phyloP scores from a whole-genome alignment of 1,140 invertebrate species.

The Lucilia sericata region DNA sequence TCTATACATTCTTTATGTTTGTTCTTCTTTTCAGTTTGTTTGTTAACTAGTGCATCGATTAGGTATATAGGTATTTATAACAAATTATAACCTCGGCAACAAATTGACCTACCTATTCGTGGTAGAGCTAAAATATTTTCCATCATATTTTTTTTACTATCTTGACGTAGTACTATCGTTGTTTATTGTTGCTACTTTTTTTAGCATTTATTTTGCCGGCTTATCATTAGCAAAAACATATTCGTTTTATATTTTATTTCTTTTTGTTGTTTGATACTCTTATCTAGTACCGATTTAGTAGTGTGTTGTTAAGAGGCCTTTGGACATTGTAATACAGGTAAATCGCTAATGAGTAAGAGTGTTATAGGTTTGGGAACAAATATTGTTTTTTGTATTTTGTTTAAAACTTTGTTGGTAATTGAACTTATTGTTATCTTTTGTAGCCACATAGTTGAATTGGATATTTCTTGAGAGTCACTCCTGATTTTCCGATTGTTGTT shows the following conservation, averaged over 20 bases:
- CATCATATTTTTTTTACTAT: not conserved
- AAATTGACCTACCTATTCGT: slow-evolving; percentile 23
- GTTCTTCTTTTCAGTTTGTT: not conserved
- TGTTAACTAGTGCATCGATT: slow-evolving; percentile 16
- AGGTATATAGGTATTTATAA: too few species aligned
- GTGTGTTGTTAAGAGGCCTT: not conserved
- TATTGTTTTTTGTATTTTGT: too few species aligned
- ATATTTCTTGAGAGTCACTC: too few species aligned
- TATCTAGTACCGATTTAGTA: not conserved
- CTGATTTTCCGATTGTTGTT: too few species aligned
- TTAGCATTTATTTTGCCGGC: not conserved
- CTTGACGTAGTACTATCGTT: not conserved
- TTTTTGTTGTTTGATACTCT: not conserved
- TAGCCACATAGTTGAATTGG: too few species aligned
- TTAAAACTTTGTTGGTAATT: too few species aligned
- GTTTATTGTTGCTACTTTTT: not conserved
- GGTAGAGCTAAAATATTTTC: not conserved
- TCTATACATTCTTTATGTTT: not conserved
- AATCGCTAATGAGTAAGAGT: not conserved
- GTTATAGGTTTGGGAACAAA: too few species aligned
- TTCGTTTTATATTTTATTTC: not conserved
- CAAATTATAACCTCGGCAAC: not conserved
- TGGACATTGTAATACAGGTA: not conserved
- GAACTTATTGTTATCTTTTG: too few species aligned
- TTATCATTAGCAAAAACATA: not conserved